Evolutionary conservation across 2,113 vertebrate species (phyloP).

Genomic region (Martes martes): DNA sequence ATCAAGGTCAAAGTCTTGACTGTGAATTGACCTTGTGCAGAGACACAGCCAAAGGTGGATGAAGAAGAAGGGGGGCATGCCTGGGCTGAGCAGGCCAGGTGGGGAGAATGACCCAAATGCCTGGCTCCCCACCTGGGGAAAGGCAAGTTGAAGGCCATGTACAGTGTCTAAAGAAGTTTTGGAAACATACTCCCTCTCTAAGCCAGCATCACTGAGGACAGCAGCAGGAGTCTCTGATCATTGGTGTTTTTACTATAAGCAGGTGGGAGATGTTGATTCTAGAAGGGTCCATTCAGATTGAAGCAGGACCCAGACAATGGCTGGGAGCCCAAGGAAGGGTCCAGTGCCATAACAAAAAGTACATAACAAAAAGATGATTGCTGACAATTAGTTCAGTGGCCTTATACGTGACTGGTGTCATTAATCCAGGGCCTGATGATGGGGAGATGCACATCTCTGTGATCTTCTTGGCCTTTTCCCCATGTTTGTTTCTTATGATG

Average conservation of each 20-base stretch:
- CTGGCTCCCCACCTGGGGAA: not conserved
- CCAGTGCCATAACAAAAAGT: not conserved
- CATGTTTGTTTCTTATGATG: not conserved
- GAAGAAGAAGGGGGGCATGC: rapidly evolving
- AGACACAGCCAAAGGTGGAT: not conserved
- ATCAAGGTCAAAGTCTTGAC: not conserved
- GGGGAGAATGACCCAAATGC: rapidly evolving
- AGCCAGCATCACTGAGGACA: not conserved
- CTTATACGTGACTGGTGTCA: not conserved
- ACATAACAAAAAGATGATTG: too few species aligned
- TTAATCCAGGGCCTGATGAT: not conserved
- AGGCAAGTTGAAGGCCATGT: not conserved
- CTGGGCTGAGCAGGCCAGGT: not conserved
- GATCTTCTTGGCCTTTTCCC: not conserved
- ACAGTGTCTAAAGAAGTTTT: not conserved
- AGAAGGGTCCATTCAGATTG: not conserved
- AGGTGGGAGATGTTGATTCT: not conserved
- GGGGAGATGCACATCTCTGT: not conserved
- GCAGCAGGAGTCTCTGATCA: not conserved
- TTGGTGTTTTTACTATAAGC: not conserved
- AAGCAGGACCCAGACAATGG: not conserved
- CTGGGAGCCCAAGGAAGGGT: not conserved
- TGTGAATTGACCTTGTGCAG: not conserved
- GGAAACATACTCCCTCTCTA: not conserved
- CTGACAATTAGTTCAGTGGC: not conserved